Evolutionary conservation across 1,140 invertebrate genomes (phyloP), one percentile per base, ranked within the genome.

Genomic region (Drosophila albomicans): DNA sequence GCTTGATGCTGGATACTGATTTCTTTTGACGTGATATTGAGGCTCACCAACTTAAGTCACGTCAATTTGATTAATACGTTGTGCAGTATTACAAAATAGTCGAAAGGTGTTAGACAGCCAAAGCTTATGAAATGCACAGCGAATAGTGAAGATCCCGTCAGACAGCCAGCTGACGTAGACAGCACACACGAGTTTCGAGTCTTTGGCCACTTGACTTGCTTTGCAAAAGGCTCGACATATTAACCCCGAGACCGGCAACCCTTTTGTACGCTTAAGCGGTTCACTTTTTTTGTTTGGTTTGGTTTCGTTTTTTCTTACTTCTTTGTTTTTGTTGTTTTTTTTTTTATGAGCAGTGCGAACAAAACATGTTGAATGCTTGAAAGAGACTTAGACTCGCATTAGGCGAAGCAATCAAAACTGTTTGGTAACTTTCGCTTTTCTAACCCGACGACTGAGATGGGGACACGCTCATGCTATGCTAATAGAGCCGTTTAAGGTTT

Each of bases 31-130:
- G 15, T 54, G 45, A 69, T 57, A 75, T 57, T 69, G 35, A 56
- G 66, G 75, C 70, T 59, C 11, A 45, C 20, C 15, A 49, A 77
- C 70, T 67, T 54, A 67, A 82, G 70, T 87, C 84, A 87, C 80
- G 84, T 78, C 79, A 87, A 80, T 65, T 89, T 89, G 80, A 89
- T 89, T 89, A 84, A 89, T 88, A 84, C 68, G 52, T 49, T 80
- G 56, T 58, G 30, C 51, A 59, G 69, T 88, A 89, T 88, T 88
- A 88, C 84, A 75, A 88, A 88, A 88, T 89, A 88, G 58, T 54
- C 67, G 5, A 88, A 76, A 82, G 45, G 73, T 74, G 75, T 75
- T 70, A 63, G 58, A 5, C 41, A 15, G 59, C 10, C 35, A 38
- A 25, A 38, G 35, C 82, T 85, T 85, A 86, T 58, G 82, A 85